A percentile compares a stretch with the other conserved stretches of the same genome.
These are phyloP conservation scores for Pipa parva DNA, from an alignment of 2,113 vertebrate species.

Conservation along the genomic window DNA sequence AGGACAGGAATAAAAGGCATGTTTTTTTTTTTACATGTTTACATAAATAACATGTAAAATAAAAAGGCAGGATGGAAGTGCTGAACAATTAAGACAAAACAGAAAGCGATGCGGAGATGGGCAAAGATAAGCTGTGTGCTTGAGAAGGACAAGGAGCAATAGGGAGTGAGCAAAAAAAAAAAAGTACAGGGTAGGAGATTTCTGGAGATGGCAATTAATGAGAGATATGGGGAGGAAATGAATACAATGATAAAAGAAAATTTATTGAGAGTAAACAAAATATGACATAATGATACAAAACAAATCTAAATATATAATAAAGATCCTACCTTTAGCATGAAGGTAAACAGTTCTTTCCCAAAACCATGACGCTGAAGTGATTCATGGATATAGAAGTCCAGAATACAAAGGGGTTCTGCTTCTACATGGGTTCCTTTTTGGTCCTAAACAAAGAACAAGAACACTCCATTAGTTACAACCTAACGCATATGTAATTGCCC, in stretches of 20 bases:
- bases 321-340: slow-evolving; percentile 76
- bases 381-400: slow-evolving; percentile 84
- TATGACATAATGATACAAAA: not conserved
- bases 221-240: no score
- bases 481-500: not conserved
- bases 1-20: no score
- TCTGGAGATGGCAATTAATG: no score
- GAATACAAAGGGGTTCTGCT: slow-evolving; percentile 79
- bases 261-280: not conserved
- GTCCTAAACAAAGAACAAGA: slow-evolving; percentile 59
- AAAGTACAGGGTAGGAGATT: no score
- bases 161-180: no score
- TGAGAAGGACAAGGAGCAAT: not conserved
- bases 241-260: no score
- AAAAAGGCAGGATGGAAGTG: no score
- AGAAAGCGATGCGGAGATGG: not conserved
- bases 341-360: slow-evolving; percentile 77
- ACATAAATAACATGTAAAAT: no score
- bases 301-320: no score
- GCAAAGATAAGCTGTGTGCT: not conserved
- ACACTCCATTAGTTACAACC: not conserved
- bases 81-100: no score
- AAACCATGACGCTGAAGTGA: slow-evolving; percentile 80
- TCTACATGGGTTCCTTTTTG: slow-evolving; percentile 76
- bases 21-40: no score